phyloP scores from a whole-genome alignment of 2,888 invertebrate genomes.

The Eupithecia tripunctaria region DNA sequence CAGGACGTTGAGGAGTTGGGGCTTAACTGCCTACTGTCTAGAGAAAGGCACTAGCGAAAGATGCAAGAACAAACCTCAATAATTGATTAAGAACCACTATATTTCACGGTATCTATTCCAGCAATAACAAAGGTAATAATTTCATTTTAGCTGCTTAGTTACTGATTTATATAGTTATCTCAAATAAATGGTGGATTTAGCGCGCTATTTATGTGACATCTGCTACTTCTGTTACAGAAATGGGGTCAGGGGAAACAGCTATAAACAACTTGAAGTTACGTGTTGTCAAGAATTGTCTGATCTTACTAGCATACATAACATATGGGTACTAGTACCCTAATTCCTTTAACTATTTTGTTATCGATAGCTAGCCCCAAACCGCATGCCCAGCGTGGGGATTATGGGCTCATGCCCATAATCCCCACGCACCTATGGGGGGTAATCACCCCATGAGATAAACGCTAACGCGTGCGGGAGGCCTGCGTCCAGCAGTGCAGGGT shows the following conservation, averaged over 20 bases:
- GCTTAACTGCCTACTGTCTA: background rate
- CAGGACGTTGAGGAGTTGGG: too few species aligned
- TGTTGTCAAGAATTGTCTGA: conserved; percentile 36
- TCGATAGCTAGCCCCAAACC: too few species aligned
- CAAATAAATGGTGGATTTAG: conserved; percentile 45
- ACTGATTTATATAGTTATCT: conserved; percentile 41
- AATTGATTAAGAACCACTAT: conserved; percentile 20
- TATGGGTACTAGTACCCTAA: too few species aligned
- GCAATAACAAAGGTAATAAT: conserved; percentile 39
- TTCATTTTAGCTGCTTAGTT: conserved; percentile 40
- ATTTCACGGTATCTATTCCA: conserved; percentile 21
- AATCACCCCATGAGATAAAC: too few species aligned
- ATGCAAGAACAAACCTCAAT: conserved; percentile 17
- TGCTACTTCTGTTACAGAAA: conserved; percentile 46
- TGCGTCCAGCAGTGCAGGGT: too few species aligned
- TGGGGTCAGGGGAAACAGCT: conserved; percentile 42
- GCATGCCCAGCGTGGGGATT: too few species aligned
- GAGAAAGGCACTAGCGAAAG: conserved; percentile 3
- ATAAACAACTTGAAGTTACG: conserved; percentile 46
- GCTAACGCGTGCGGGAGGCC: too few species aligned
- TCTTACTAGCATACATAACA: too few species aligned
- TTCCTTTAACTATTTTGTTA: too few species aligned
- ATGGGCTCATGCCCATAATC: too few species aligned
- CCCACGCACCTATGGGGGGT: too few species aligned
- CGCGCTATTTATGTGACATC: conserved; percentile 48